Evolutionary conservation across 2,797 vertebrate genomes (phyloP), one percentile per base, ranked within the genome.

Genomic region (Clarias fuscus): DNA sequence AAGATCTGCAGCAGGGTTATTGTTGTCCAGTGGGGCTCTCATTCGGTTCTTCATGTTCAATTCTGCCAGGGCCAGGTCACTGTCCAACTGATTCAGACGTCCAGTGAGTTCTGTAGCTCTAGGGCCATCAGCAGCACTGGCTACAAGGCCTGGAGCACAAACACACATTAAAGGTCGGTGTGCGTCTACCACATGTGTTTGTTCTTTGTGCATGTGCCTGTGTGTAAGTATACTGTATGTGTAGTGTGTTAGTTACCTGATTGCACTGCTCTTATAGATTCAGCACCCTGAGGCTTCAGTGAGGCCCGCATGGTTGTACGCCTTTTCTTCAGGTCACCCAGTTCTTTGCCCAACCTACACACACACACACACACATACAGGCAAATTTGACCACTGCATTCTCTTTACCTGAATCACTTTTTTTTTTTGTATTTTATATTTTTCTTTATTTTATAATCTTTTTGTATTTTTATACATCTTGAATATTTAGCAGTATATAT

Each of bases 281-380:
- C 88, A 15, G 91, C 8, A 87, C 91, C 89, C 84, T 94, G 89
- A 83, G 91, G 94, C 87, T 95, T 97, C 89, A 98, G 91, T 0
- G 86, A 88, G 33, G 92, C 93, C 84, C 91, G 94, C 82, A 95
- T 92, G 0, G 91, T 88, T 5, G 93, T 92, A 92, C 96, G 91
- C 88, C 92, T 97, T 92, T 96, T 98, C 92, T 97, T 99, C 92
- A 97, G 90, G 0, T 92, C 90, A 53, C 91, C 94, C 84, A 99
- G 90, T 15, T 98, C 97, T 27, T 65, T 89, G 5, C 97, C 96
- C 92, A 99, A 84, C 90, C 98, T 99, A 91, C 14, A 67, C 22
- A 72, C 58, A 81, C 13, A 77, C n/a, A 73, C 67, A 56, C 73
- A 59, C 10, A 27, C 76, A 59, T 5, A 78, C 72, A n/a, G 5